phyloP scores from a whole-genome alignment of 2,888 invertebrate genomes.

The Noctua fimbriata region DNA sequence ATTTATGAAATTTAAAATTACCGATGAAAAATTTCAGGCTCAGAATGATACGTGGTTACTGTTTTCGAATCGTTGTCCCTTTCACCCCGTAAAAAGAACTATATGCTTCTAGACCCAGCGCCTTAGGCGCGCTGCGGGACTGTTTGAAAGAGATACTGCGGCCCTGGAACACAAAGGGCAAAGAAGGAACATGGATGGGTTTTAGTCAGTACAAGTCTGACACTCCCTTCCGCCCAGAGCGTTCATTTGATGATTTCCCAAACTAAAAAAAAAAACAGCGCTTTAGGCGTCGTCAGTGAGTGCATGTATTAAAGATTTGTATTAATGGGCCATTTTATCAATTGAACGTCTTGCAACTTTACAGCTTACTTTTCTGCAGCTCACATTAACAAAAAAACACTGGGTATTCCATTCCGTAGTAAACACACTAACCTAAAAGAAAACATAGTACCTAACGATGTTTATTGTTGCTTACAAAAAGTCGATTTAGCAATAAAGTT shows the following conservation, averaged over 20 bases:
- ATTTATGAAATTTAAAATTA: no score
- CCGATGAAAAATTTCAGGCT: no score
- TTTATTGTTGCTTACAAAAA: constrained; percentile 57
- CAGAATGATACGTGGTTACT: no score
- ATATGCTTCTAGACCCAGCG: background rate
- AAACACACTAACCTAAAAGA: constrained; percentile 13
- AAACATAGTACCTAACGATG: constrained; percentile 25
- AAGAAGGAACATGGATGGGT: no score
- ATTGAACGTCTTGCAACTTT: background rate
- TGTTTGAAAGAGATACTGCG: no score
- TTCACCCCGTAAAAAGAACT: background rate
- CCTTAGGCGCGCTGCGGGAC: no score
- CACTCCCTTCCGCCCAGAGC: no score
- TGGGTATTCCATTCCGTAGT: background rate
- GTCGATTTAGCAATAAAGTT: constrained; percentile 57
- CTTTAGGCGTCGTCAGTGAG: background rate
- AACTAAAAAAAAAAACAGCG: no score
- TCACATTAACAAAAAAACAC: background rate
- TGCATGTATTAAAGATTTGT: background rate
- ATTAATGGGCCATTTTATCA: background rate
- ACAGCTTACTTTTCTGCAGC: background rate
- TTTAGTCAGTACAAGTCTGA: no score
- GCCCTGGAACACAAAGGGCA: no score
- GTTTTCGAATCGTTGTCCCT: no score
- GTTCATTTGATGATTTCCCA: no score